Conservation (phyloP, 2,113 vertebrate species). For the Melanotaenia duboulayi region DNA sequence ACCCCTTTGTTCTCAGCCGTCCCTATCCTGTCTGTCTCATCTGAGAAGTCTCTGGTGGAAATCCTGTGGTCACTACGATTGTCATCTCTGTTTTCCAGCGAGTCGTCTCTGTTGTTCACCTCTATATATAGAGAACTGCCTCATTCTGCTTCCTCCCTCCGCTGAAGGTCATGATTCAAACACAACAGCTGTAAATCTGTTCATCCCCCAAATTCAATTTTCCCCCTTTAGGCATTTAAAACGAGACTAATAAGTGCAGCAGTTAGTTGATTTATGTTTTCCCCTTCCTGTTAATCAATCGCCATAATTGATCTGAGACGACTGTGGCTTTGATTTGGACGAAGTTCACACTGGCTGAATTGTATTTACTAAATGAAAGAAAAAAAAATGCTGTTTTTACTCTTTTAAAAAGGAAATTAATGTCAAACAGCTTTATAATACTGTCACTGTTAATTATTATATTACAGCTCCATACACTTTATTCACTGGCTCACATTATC, state of each 20-base stretch:
- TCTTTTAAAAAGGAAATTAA: neutral
- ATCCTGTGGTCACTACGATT: constrained; percentile 77
- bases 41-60: constrained; percentile 63
- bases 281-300: constrained; percentile 33
- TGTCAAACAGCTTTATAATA: neutral
- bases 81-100: constrained; percentile 66
- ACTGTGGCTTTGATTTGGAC: neutral
- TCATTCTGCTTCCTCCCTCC: constrained; percentile 30
- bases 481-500: neutral
- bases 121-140: constrained; percentile 59
- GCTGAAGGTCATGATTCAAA: constrained; percentile 57
- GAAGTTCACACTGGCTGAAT: neutral
- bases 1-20: neutral
- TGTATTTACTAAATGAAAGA: neutral
- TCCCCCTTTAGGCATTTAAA: constrained; percentile 20
- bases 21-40: constrained; percentile 13
- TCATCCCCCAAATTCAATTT: constrained; percentile 33
- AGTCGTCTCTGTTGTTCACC: constrained; percentile 44
- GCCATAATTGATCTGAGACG: neutral
- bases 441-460: too few species aligned
- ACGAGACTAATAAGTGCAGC: constrained; percentile 31
- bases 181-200: constrained; percentile 50
- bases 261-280: constrained; percentile 10
- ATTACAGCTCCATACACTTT: too few species aligned
- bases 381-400: neutral